Evolutionary conservation across 2,888 invertebrate species (phyloP), one percentile per base, ranked within the genome.

Genomic region (Ypsolopha scabrella): DNA sequence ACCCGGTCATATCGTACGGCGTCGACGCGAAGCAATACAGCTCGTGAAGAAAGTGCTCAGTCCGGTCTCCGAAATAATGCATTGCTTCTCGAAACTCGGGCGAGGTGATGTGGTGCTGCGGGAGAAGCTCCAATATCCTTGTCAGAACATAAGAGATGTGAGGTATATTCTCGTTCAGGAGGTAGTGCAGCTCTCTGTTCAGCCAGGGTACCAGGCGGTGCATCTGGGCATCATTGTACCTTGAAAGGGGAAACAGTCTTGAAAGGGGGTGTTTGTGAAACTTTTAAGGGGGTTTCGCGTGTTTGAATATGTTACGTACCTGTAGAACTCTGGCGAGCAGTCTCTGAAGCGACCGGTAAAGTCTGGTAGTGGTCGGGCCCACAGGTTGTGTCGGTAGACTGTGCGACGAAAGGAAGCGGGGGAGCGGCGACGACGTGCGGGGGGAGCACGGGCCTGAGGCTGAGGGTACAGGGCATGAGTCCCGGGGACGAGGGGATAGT

Each of bases 21-120:
- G 96, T 95, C 35, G 93, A 89, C 37, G 97, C 95, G 79, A 93
- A 98, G 70, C 91, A 91, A 62, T 92, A 90, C 55, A 98, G 89
- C 69, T 98, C 97, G 70, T 97, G 96, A 37, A 95, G 88, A 70
- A 98, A 98, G 74, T 97, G 97, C 53, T 91, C 90, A 0, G 96
- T 94, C 58, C 91, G 88, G 0, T 86, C 80, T 14, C 91, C 90
- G 55, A 96, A 87, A 69, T 91, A 93, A 35, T 87, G 86, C 50
- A 96, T 74, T 10, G 90, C 85, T 43, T 90, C 89, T 41, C 90
- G 89, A 75, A 97, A 96, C 63, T 92, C 90, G 7, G 87, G 69
- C 54, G 92, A 90, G 58, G 85, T 87, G 55, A 93, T 88, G 65
- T 94, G 90, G 64, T 91, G 89, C 56, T 89, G 83, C 7, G 87